Percentiles rank a stretch among this genome's conserved stretches.
phyloP scores from a whole-genome alignment of 53 echinoderm and acorn worm species.

The Echinarachnius parma region DNA sequence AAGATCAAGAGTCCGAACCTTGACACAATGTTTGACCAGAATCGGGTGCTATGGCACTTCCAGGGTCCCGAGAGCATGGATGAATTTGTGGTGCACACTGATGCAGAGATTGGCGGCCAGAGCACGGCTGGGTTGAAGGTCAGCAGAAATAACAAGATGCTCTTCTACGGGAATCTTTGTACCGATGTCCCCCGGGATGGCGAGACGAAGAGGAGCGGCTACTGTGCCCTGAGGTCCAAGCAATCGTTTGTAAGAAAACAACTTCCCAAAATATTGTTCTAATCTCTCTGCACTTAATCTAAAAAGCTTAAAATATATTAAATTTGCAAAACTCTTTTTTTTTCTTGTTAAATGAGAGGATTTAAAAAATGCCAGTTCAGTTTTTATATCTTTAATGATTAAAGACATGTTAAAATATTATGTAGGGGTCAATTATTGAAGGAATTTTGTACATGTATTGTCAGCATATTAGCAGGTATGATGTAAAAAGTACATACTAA shows the following conservation, averaged over 20 bases:
- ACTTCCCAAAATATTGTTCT: too few species aligned
- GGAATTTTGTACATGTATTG: too few species aligned
- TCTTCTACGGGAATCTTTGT: slow-evolving; percentile 77
- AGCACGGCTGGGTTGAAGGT: slow-evolving; percentile 69
- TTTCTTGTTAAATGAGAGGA: too few species aligned
- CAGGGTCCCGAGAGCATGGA: slow-evolving; percentile 65
- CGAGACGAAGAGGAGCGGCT: slow-evolving; percentile 85
- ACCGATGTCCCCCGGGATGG: slow-evolving; percentile 87
- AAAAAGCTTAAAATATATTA: too few species aligned
- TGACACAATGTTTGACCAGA: slow-evolving; percentile 73
- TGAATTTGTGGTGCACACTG: slow-evolving; percentile 65
- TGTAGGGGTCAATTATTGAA: too few species aligned
- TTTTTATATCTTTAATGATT: too few species aligned
- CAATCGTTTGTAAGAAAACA: slow-evolving; percentile 86
- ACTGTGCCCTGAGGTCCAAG: slow-evolving; percentile 68
- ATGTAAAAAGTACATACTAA: too few species aligned
- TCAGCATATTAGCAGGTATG: too few species aligned
- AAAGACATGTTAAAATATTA: too few species aligned
- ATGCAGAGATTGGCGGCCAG: slow-evolving; percentile 73
- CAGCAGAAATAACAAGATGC: slow-evolving; percentile 82
- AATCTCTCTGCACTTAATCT: too few species aligned
- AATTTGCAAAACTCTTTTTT: too few species aligned
- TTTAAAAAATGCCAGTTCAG: too few species aligned
- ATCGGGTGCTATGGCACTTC: slow-evolving; percentile 68
- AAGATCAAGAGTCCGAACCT: slow-evolving; percentile 65